phyloP scores from a whole-genome alignment of 2,113 vertebrate genomes.

The Raja brachyura region DNA sequence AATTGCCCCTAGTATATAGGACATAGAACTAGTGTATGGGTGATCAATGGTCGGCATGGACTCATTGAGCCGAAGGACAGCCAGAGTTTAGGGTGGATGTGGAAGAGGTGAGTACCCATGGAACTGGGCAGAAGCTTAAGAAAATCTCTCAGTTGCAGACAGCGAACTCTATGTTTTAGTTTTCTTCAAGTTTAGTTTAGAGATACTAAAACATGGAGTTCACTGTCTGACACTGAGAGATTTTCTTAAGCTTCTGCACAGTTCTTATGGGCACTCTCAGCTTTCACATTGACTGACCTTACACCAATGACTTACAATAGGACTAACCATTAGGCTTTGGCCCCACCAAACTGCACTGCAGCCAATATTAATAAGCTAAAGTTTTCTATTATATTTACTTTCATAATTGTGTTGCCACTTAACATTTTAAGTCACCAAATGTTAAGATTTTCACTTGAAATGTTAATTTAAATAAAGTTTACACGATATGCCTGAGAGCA shows the following conservation, averaged over 20 bases:
- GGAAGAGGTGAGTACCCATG: too few relatives aligned
- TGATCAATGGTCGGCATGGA: too few relatives aligned
- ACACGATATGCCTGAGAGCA: background rate
- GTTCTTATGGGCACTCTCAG: background rate
- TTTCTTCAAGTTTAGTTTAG: too few relatives aligned
- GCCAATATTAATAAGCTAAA: background rate
- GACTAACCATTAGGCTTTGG: background rate
- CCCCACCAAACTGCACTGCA: background rate
- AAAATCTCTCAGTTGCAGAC: too few relatives aligned
- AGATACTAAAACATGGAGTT: background rate
- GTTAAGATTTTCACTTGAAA: background rate
- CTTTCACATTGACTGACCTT: background rate
- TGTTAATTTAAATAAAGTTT: background rate
- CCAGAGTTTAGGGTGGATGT: too few relatives aligned
- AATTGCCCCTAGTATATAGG: too few relatives aligned
- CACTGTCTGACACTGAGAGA: background rate
- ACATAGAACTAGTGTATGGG: too few relatives aligned
- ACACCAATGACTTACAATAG: too few relatives aligned
- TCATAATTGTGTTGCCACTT: background rate
- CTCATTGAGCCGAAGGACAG: too few relatives aligned
- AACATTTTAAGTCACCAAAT: background rate
- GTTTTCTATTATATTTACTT: background rate
- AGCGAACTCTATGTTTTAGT: too few relatives aligned
- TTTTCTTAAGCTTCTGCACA: background rate
- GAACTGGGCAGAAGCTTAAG: too few relatives aligned